Conservation (phyloP, 1,140 invertebrate genomes). For the Drosophila cardini region DNA sequence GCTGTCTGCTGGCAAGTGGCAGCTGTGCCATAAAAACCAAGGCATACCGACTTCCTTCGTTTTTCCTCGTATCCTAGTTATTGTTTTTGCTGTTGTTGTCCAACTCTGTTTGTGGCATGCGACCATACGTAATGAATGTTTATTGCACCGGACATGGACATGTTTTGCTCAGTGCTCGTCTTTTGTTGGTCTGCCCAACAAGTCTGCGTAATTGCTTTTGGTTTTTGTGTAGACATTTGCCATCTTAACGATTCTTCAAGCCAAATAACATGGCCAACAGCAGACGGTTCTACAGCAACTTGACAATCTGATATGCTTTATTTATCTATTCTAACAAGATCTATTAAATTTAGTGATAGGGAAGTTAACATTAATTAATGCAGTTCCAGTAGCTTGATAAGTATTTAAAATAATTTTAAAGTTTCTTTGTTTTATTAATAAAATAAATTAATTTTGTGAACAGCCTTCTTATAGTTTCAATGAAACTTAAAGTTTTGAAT, state of each 20-base stretch:
- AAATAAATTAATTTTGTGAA: no score
- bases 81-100: constrained; percentile 34
- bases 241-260: constrained; percentile 53
- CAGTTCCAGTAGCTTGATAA: no score
- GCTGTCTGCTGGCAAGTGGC: constrained; percentile 70
- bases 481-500: no score
- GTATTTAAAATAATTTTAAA: no score
- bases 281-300: not conserved
- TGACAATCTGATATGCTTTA: not conserved
- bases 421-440: no score
- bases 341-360: no score
- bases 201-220: constrained; percentile 74
- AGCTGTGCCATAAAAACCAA: constrained; percentile 79
- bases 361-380: no score
- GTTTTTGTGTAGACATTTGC: constrained; percentile 55
- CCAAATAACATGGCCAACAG: constrained; percentile 12
- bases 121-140: constrained; percentile 81
- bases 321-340: not conserved
- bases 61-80: constrained; percentile 4
- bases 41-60: constrained; percentile 32
- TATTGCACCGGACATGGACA: constrained; percentile 82
- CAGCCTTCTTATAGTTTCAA: no score
- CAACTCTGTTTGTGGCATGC: constrained; percentile 75
- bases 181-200: constrained; percentile 64
- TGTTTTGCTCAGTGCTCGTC: constrained; percentile 64